These are phyloP conservation scores for Microchirus variegatus DNA, from an alignment of 2,797 vertebrate genomes.

Conservation along the genomic window DNA sequence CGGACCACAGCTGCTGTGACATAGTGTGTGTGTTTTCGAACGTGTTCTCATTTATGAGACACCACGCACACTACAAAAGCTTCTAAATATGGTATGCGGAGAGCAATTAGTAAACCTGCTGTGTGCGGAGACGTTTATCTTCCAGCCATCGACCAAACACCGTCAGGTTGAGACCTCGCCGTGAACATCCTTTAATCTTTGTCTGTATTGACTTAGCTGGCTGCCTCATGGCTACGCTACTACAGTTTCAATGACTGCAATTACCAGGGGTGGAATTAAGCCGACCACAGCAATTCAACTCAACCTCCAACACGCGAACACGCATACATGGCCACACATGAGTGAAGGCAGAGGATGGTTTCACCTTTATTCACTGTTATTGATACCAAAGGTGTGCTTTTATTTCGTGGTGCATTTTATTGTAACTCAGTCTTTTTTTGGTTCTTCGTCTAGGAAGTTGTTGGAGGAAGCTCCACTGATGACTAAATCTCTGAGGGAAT, in stretches of 20 bases:
- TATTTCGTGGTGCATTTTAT: no score
- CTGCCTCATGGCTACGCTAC: constrained; percentile 55
- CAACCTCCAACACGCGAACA: constrained; percentile 35
- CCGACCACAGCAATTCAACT: constrained; percentile 67
- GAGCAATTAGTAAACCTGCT: constrained; percentile 46
- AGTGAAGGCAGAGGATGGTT: constrained; percentile 9
- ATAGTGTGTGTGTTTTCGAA: constrained; percentile 55
- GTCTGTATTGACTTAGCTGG: constrained; percentile 48
- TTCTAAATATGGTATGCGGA: constrained; percentile 48
- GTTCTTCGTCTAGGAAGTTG: constrained; percentile 76
- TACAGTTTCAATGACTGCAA: constrained; percentile 68
- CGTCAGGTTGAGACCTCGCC: constrained; percentile 40
- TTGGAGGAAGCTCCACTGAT: constrained; percentile 92
- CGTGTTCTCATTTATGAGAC: constrained; percentile 54
- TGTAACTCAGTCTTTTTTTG: neutral
- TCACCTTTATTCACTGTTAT: constrained; percentile 4
- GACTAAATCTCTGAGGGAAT: constrained; percentile 87
- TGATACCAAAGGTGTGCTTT: neutral
- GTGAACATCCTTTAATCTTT: constrained; percentile 53
- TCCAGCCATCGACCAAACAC: constrained; percentile 39
- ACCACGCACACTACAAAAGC: constrained; percentile 53
- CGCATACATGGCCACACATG: constrained; percentile 48
- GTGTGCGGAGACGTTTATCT: constrained; percentile 44
- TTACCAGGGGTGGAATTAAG: constrained; percentile 70
- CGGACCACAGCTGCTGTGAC: constrained; percentile 56